Conservation (phyloP, 2,113 vertebrate species). For the Phaethon lepturus region DNA sequence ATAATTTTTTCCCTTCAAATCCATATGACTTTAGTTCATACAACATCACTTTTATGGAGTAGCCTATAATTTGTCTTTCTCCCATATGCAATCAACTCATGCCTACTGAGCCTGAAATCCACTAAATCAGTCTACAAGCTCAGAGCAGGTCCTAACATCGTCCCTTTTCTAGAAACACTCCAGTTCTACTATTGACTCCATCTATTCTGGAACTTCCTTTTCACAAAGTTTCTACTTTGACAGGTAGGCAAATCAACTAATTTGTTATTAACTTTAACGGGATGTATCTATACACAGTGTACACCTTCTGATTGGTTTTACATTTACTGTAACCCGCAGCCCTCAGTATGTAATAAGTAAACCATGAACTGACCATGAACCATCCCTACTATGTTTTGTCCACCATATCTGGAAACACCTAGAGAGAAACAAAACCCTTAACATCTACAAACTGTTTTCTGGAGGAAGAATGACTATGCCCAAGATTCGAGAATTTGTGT, state of each 20-base stretch:
- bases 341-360: background rate
- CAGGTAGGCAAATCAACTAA: background rate
- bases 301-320: background rate
- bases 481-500: background rate
- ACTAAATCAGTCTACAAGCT: background rate
- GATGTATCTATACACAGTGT: background rate
- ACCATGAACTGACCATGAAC: background rate
- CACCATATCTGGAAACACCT: background rate
- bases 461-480: background rate
- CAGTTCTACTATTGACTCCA: background rate
- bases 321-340: background rate
- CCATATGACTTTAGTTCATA: background rate
- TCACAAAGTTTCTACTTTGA: background rate
- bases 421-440: background rate
- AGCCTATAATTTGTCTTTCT: background rate
- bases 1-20: background rate
- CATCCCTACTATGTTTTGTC: background rate
- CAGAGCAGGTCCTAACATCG: background rate
- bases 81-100: background rate
- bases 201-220: background rate
- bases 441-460: background rate
- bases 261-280: background rate
- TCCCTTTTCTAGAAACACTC: background rate
- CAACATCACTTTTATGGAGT: background rate
- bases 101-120: background rate